Conservation (phyloP, 2,113 vertebrate genomes). For the Heterocephalus glaber region DNA sequence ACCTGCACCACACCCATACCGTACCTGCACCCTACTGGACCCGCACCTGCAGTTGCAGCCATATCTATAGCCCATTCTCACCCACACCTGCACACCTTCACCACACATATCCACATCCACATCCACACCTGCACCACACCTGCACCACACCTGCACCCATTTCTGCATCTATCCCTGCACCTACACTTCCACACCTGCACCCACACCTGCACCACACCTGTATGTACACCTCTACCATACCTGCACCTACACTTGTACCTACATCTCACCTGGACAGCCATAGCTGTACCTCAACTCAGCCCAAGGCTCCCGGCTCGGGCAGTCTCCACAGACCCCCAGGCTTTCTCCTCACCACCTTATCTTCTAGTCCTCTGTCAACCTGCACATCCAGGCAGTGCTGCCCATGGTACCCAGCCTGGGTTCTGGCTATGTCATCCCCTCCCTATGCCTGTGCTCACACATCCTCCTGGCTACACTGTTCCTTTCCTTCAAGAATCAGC, state of each 20-base stretch:
- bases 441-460: neutral
- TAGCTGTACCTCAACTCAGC: neutral
- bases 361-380: neutral
- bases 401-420: neutral
- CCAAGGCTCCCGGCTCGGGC: neutral
- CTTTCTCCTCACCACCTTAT: neutral
- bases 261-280: neutral
- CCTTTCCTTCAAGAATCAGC: neutral
- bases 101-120: neutral
- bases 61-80: neutral
- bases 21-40: neutral
- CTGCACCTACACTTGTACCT: neutral
- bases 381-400: neutral
- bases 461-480: neutral
- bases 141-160: too few relatives aligned
- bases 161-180: neutral
- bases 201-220: neutral
- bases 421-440: neutral
- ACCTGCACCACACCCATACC: neutral
- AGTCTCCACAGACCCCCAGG: neutral
- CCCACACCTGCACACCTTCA: neutral
- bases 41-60: accelerated
- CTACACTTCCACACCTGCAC: neutral
- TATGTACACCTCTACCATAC: neutral
- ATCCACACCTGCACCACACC: too few relatives aligned